Evolutionary conservation across 2,888 invertebrate genomes (phyloP), one percentile per base, ranked within the genome.

Genomic region (Macaria notata): DNA sequence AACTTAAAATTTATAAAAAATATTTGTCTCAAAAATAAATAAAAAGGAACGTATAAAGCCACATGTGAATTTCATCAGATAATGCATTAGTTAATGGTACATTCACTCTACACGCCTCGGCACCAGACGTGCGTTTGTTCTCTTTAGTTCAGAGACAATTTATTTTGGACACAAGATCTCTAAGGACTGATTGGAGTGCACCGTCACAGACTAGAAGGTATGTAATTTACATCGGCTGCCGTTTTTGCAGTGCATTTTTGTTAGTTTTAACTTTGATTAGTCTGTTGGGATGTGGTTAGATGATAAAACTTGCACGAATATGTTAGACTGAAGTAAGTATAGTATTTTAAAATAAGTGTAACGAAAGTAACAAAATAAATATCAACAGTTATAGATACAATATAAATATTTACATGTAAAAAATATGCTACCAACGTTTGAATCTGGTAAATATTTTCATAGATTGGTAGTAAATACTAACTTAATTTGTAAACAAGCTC

Each of bases 81-180:
- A 45, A 59, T 19, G 36, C 54, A 45, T 38, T 41, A 52, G 33
- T 59, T 54, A 59, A 59, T 59, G 59, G 44, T 50, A n/a, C 54
- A 48, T 59, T 54, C 46, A 53, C 46, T 43, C 42, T 29, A 44
- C 36, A 48, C 47, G 30, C 48, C 9, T 19, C 38, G 48, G 44
- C 48, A 42, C 44, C 39, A 46, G 42, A 30, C 36, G 36, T 5
- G 19, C 7, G 5, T 31, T 9, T 30, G 30, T 49, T 46, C 31
- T 31, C 31, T 46, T 46, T 46, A 19, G 29, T 30, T 42, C 36
- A 38, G 58, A 60, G 56, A 55, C 57, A 50, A 48, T 61, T 56
- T 65, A 65, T 64, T 67, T 66, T 59, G 55, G 61, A 56, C 49
- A 33, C 48, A 31, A 59, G 67, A 67, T 67, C 67, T 65, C 63